Conservation (phyloP, 2,888 invertebrate species). For the Dendrolimus pini region DNA sequence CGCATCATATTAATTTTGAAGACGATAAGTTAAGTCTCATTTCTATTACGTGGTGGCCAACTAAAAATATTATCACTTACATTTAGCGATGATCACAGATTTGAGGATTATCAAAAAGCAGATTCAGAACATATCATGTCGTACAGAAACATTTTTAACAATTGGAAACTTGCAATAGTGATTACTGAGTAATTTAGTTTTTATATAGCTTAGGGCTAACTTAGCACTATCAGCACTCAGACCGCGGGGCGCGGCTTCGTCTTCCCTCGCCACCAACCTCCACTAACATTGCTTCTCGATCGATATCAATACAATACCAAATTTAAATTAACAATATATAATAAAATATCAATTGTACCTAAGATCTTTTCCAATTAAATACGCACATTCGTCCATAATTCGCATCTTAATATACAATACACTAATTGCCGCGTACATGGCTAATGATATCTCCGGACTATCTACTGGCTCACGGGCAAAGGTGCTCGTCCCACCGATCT, state of each 20-base stretch:
- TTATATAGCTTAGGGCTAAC: slow-evolving; percentile 72
- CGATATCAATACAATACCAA: slow-evolving; percentile 72
- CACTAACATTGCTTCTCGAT: slow-evolving; percentile 69
- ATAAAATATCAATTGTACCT: slow-evolving; percentile 77
- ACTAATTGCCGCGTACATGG: slow-evolving; percentile 36
- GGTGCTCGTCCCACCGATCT: slow-evolving; percentile 26
- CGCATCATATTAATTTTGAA: slow-evolving; percentile 54
- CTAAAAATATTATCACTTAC: slow-evolving; percentile 64
- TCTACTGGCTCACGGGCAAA: slow-evolving; percentile 39
- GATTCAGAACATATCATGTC: slow-evolving; percentile 74
- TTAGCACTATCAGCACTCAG: slow-evolving; percentile 68
- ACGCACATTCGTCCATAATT: slow-evolving; percentile 61
- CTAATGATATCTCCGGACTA: slow-evolving; percentile 37
- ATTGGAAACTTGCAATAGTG: slow-evolving; percentile 72
- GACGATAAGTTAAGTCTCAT: slow-evolving; percentile 18
- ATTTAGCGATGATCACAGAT: slow-evolving; percentile 75
- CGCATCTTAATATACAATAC: slow-evolving; percentile 63
- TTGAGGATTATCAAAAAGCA: slow-evolving; percentile 74
- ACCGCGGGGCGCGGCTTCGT: slow-evolving; percentile 49
- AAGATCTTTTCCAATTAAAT: slow-evolving; percentile 72
- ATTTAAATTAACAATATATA: slow-evolving; percentile 75
- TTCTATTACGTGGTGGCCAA: slow-evolving; percentile 26
- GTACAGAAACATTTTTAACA: slow-evolving; percentile 68
- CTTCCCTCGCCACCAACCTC: slow-evolving; percentile 9
- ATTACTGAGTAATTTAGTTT: slow-evolving; percentile 73